Evolutionary conservation across 2,113 vertebrate species (phyloP).

Genomic region (Pluvianellus socialis): DNA sequence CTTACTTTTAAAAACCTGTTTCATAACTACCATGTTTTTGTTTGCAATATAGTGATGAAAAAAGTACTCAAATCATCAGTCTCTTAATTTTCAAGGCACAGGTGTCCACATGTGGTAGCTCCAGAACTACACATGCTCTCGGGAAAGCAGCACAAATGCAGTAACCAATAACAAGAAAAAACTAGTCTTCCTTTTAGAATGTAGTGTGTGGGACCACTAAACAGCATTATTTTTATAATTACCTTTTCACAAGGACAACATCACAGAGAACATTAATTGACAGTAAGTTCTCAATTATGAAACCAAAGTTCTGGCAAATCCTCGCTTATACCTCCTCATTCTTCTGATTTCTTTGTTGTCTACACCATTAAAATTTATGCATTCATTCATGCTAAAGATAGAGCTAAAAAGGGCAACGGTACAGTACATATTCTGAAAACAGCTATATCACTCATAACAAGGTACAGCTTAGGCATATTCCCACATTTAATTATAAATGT

Average conservation of each 20-base stretch:
- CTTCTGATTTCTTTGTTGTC: neutral
- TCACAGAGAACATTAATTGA: neutral
- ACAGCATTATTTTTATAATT: neutral
- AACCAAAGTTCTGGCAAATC: neutral
- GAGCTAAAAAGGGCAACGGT: slow-evolving; percentile 25
- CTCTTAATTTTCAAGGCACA: neutral
- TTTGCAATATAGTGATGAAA: neutral
- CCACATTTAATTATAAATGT: slow-evolving; percentile 57
- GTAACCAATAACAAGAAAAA: neutral
- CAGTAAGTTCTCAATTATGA: neutral
- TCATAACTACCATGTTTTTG: neutral
- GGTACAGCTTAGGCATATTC: slow-evolving; percentile 22
- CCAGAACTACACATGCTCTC: neutral
- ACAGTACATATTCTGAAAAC: slow-evolving; percentile 49
- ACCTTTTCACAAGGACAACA: neutral
- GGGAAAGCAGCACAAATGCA: neutral
- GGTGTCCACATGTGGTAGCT: neutral
- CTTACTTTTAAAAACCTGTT: neutral
- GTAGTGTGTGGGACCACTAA: neutral
- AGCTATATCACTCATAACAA: slow-evolving; percentile 45
- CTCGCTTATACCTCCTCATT: neutral
- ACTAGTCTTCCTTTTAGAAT: neutral
- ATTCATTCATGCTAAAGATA: neutral
- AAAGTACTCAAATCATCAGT: neutral
- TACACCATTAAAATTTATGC: neutral